Evolutionary conservation across 2,797 vertebrate genomes (phyloP), one percentile per base, ranked within the genome.

Genomic region (Sylvilagus floridanus): DNA sequence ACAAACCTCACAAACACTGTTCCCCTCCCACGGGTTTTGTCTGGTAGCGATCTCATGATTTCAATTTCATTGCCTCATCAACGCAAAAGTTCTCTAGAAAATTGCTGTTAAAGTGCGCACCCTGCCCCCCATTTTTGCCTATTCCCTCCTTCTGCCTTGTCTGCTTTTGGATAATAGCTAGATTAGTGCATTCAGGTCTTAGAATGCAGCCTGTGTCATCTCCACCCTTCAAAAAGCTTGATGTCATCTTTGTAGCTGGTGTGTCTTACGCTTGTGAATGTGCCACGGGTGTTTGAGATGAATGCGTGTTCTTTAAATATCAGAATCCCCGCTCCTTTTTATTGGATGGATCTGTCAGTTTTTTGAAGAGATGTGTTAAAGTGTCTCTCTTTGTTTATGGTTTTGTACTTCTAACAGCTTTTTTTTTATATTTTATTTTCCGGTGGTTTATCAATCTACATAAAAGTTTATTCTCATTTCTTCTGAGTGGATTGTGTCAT

Each of bases 391-490:
- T 28, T 84, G 32, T 92, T 95, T 82, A 77, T 82, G 69, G 28
- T 75, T 96, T 96, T 88, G 5, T 72, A 42, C 37, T 54, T 52
- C 19, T n/a, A 79, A 68, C 35, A 9, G 21, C 60, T 75, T 92
- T 93, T 91, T 75, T 92, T 93, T 91, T 78, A 19, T 0, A 8
- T 81, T 94, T 91, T 96, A 54, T 42, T 66, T 84, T 84, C 21
- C 75, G 60, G 13, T 87, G 16, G 57, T 87, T 93, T 86, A 90
- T 95, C 76, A 65, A 4, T 94, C 73, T 73, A 79, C n/a, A 12
- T 91, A 72, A 81, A 94, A 90, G 77, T 84, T 87, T 94, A 54
- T 86, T 78, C 71, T 93, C 79, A 50, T 84, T 97, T 95, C 89
- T 94, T 93, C n/a, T 32, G 63, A 78, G 47, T 91, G 37, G 30